Evolutionary conservation across 2,888 invertebrate species (phyloP).

Genomic region (Caenorhabditis wallacei): DNA sequence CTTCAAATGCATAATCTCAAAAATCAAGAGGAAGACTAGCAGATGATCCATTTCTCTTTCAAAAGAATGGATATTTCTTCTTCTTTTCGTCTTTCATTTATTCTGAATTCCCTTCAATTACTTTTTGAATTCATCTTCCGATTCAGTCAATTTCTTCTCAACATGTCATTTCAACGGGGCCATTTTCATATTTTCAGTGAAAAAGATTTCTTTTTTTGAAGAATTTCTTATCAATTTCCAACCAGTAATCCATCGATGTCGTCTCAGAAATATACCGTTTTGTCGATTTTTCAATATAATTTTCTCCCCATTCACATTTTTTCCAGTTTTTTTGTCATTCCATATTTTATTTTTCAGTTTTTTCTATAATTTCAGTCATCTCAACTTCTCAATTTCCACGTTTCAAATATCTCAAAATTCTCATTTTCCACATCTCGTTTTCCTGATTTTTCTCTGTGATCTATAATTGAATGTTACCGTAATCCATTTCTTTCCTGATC

Average conservation of each 20-base stretch:
- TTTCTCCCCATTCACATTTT: too few species aligned
- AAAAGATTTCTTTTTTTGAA: background rate
- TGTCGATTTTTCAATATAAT: too few species aligned
- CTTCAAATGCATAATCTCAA: too few species aligned
- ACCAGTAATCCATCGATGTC: background rate
- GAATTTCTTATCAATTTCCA: too few species aligned
- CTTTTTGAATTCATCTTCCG: background rate
- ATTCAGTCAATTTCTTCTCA: constrained; percentile 1
- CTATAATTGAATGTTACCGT: background rate
- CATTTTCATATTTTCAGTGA: background rate
- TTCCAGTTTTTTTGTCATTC: background rate
- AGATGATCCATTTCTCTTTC: too few species aligned
- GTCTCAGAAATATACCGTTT: too few species aligned
- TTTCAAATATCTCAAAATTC: background rate
- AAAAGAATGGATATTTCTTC: too few species aligned
- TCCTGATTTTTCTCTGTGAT: constrained; percentile 1
- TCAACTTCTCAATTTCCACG: too few species aligned
- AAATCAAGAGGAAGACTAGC: too few species aligned
- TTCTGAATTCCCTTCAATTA: background rate
- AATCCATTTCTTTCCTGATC: background rate
- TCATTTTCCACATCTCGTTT: background rate
- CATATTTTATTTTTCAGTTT: too few species aligned
- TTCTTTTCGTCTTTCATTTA: background rate
- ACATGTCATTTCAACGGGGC: constrained; percentile 20
- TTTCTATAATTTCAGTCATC: too few species aligned